Evolutionary conservation across 2,113 vertebrate genomes (phyloP).

Genomic region (Seriola quinqueradiata): DNA sequence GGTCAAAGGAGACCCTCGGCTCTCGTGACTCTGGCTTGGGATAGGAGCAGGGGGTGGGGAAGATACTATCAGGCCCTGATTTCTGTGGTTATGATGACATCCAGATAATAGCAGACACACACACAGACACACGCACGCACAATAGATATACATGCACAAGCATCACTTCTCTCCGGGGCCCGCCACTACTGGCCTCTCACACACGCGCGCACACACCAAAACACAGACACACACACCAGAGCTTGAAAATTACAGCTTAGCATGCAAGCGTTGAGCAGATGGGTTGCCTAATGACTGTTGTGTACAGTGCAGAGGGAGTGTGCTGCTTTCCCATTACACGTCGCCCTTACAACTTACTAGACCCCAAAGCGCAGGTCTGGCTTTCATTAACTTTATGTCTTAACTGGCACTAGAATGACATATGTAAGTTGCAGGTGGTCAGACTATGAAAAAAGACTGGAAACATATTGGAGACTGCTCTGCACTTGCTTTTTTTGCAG

Average conservation of each 20-base stretch:
- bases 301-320: slow-evolving; percentile 83
- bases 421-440: slow-evolving; percentile 79
- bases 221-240: slow-evolving; percentile 82
- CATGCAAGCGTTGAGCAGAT: slow-evolving; percentile 88
- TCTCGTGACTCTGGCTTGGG: slow-evolving; percentile 81
- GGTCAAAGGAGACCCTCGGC: slow-evolving; percentile 84
- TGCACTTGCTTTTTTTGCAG: slow-evolving; percentile 58
- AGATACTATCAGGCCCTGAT: slow-evolving; percentile 85
- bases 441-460: slow-evolving; percentile 47
- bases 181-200: slow-evolving; percentile 56
- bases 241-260: slow-evolving; percentile 87
- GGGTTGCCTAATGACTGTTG: slow-evolving; percentile 85
- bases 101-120: slow-evolving; percentile 81
- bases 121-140: slow-evolving; percentile 31
- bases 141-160: slow-evolving; percentile 48
- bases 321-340: slow-evolving; percentile 79
- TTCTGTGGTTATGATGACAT: slow-evolving; percentile 86
- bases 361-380: slow-evolving; percentile 76
- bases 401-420: slow-evolving; percentile 76
- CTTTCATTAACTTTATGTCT: slow-evolving; percentile 82
- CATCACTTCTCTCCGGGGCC: slow-evolving; percentile 50
- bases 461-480: slow-evolving; percentile 55
- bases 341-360: slow-evolving; percentile 63
- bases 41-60: slow-evolving; percentile 80
- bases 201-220: slow-evolving; percentile 71